Evolutionary conservation across 2,888 invertebrate genomes (phyloP), one percentile per base, ranked within the genome.

Genomic region (Neelides folsomi): DNA sequence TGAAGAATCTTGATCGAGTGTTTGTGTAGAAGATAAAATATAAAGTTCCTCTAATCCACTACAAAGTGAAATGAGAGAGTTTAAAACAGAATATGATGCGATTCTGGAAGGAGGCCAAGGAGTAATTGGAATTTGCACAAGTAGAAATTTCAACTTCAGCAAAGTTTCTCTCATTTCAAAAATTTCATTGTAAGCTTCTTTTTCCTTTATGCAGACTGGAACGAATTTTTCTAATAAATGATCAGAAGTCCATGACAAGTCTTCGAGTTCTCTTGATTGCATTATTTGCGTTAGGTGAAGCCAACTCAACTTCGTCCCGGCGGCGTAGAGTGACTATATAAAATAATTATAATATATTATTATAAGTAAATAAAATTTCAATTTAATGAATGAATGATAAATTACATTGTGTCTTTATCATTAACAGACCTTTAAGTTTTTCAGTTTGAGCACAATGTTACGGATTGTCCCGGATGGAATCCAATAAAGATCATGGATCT

Each of bases 231-330:
- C 63, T 10, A 59, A 27, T 7, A 49, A 41, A 49, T 53, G 53
- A 40, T 63, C 63, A 58, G 58, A 63, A 1, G 60, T 55, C 59
- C 58, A 61, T 1, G 60, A 58, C 3, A 63, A 35, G 19, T 45
- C 52, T 38, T 48, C 45, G 8, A 58, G 39, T 5, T 49, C 43
- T 13, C n/a, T 44, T 15, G 1, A 38, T 47, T 36, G 46, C 9
- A 63, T 38, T 15, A 59, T 53, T 55, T 63, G 56, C n/a, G 49
- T 39, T 6, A 63, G 39, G 47, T 63, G 63, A 13, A 38, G 15
- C 57, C 58, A 63, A 10, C 56, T 56, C 9, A 63, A 19, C n/a
- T 52, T 41, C 1, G 63, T 53, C 42, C 63, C 63, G 9, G 59
- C 59, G 3, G 52, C 15, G 4, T 58, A 46, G 2, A 63, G 47